Base-by-base conservation (phyloP, 2,113 vertebrate species). In the Buteo buteo region DNA sequence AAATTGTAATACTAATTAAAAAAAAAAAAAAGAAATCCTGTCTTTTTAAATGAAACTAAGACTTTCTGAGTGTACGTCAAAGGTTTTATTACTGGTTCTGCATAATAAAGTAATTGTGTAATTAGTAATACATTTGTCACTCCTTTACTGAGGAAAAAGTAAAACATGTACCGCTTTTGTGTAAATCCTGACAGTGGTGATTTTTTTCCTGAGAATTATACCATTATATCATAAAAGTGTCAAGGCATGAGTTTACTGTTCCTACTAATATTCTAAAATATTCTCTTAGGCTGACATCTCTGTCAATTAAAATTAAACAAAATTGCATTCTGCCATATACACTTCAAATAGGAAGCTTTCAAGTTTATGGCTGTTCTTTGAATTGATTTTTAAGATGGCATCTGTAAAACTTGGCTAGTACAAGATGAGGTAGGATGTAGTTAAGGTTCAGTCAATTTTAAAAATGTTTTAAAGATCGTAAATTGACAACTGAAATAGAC, bases 291-390 rank as follows among this genome's bases (percentile, higher is more conserved):
- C 98, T 98, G 98, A 98, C 98, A 98, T 98, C 98, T 97, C 98
- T 98, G 98, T 98, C 98, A 98, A 98, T 98, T 98, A 98, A 98
- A 98, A 98, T 98, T 98, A 98, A 98, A 98, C 97, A 97, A 97
- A 98, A 98, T 97, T 98, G 98, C 98, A 97, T 98, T 98, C 98
- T 98, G 97, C 97, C 97, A 95, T 96, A 97, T 96, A 98, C 95
- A 97, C 97, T 98, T 98, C 95, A 96, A 97, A 96, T 91, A 97
- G 95, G 97, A 98, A 98, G 98, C 96, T 97, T 98, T 98, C 84
- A 97, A 97, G 97, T 98, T 98, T 98, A 98, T 97, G 91, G 94
- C 97, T 92, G 90, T 96, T 97, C 97, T 97, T 97, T 85, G 97
- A 98, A 98, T 98, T 98, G 98, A 98, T 98, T 98, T 98, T 98